Base-by-base conservation (phyloP, 2,888 invertebrate genomes). In the Torymus aiolomorphi region DNA sequence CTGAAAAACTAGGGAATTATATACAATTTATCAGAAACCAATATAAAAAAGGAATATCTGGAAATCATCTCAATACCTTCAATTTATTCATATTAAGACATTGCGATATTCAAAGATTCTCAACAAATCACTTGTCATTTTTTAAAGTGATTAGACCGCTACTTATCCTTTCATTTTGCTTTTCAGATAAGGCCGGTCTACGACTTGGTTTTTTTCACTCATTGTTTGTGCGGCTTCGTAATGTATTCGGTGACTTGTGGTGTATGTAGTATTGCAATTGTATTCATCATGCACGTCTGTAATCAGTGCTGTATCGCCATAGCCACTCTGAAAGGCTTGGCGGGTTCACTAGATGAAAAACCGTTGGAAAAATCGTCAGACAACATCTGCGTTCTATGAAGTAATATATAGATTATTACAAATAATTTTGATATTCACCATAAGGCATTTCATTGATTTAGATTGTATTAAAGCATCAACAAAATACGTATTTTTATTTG, bases 281-380 rank as follows among this genome's bases (percentile, higher is more conserved):
- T 85, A 1, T 83, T 84, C 51, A 83, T 86, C 3, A 83, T 87
- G 80, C 88, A 88, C 52, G 82, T 83, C 8, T 86, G 86, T 42
- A 86, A 86, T 16, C 86, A 83, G 62, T 75, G 57, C 14, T 66
- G 56, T 16, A 70, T 82, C 49, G 73, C 54, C 13, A 63, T 51
- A 10, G 69, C 14, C 11, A 83, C 79, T 75, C 12, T 85, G n/a
- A 80, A 80, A 8, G 65, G 80, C 51, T n/a, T 84, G 12, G 77
- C 80, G 0, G 78, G 80, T 2, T 81, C 76, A 12, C 57, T 76
- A 0, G 79, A 80, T 0, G 51, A 66, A 70, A 76, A 0, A 31
- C 56, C 0, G 1, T 84, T 42, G 78, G 81, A 1, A 61, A 56
- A 0, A 73, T 85, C 10, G 77, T 86, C 12, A 70, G 76, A 24